Conservation (phyloP, 2,888 invertebrate species). For the Spialia ferax region DNA sequence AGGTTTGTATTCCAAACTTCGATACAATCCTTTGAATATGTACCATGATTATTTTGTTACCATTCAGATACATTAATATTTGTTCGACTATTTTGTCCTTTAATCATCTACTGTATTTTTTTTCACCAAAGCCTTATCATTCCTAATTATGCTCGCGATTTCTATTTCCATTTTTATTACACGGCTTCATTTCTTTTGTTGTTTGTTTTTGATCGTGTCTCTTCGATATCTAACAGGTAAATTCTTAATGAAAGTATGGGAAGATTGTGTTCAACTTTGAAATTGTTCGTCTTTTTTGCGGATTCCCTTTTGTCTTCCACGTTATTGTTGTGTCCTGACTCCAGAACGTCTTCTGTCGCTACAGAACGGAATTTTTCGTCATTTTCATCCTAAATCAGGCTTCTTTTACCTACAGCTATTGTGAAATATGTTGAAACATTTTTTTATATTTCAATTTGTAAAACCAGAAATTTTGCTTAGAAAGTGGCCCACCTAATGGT, state of each 20-base stretch:
- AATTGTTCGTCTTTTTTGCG: slow-evolving; percentile 51
- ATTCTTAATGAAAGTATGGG: slow-evolving; percentile 56
- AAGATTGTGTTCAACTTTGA: slow-evolving; percentile 54
- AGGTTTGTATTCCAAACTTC: not conserved
- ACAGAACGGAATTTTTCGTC: slow-evolving; percentile 1
- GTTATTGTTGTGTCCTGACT: slow-evolving; percentile 59
- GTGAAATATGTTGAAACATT: too few species aligned
- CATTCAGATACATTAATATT: slow-evolving; percentile 39
- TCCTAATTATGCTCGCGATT: slow-evolving; percentile 72
- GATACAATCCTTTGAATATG: not conserved
- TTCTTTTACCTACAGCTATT: too few species aligned
- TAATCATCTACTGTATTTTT: slow-evolving; percentile 65
- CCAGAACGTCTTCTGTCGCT: slow-evolving; percentile 47
- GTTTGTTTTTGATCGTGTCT: slow-evolving; percentile 57
- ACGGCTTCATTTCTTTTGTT: slow-evolving; percentile 66
- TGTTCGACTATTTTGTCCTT: slow-evolving; percentile 44
- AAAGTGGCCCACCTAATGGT: too few species aligned
- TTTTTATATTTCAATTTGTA: too few species aligned
- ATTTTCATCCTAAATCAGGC: too few species aligned
- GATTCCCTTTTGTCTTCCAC: slow-evolving; percentile 47
- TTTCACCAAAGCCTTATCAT: slow-evolving; percentile 73
- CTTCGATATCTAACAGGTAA: slow-evolving; percentile 52
- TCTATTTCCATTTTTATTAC: slow-evolving; percentile 57
- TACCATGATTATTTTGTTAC: not conserved
- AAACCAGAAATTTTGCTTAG: too few species aligned